These are phyloP conservation scores for Polyommatus icarus DNA, from an alignment of 2,888 invertebrate genomes.

Conservation along the genomic window DNA sequence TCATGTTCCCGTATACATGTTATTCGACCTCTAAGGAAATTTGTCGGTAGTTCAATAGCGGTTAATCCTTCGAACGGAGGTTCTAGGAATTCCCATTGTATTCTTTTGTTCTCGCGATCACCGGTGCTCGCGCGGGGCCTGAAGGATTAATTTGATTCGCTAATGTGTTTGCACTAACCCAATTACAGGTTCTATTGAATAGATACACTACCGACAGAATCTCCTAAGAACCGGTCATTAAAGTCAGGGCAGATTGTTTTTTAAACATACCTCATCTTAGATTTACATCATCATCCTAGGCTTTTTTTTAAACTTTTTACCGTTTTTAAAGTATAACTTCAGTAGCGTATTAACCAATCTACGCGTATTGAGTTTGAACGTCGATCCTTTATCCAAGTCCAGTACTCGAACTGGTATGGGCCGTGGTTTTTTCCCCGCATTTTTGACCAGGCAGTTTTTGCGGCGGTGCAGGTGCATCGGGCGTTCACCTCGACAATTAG, in stretches of 20 bases:
- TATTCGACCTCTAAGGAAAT: neutral
- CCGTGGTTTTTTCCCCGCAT: conserved; percentile 62
- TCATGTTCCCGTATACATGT: neutral
- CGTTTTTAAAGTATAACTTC: too few relatives aligned
- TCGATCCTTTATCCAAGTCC: conserved; percentile 5
- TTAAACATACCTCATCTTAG: neutral
- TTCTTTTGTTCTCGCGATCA: too few relatives aligned
- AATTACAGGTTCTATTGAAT: too few relatives aligned
- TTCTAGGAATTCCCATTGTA: too few relatives aligned
- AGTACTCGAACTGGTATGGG: conserved; percentile 47
- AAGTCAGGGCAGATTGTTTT: neutral
- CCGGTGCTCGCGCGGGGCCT: too few relatives aligned
- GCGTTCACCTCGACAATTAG: conserved; percentile 65
- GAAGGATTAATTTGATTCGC: too few relatives aligned
- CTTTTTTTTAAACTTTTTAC: too few relatives aligned
- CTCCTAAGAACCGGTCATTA: neutral
- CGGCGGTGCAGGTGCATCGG: conserved; percentile 69
- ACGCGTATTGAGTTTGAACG: conserved; percentile 1
- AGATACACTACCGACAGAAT: too few relatives aligned
- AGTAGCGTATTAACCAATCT: neutral
- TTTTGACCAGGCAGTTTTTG: conserved; percentile 56
- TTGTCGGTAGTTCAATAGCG: neutral
- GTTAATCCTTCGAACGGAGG: too few relatives aligned
- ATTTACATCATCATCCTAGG: too few relatives aligned
- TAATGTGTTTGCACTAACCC: neutral